A percentile compares a stretch with the other conserved stretches of the same genome.
These are phyloP conservation scores for Aphis craccivora DNA, from an alignment of 1,140 invertebrate species.

Conservation along the genomic window DNA sequence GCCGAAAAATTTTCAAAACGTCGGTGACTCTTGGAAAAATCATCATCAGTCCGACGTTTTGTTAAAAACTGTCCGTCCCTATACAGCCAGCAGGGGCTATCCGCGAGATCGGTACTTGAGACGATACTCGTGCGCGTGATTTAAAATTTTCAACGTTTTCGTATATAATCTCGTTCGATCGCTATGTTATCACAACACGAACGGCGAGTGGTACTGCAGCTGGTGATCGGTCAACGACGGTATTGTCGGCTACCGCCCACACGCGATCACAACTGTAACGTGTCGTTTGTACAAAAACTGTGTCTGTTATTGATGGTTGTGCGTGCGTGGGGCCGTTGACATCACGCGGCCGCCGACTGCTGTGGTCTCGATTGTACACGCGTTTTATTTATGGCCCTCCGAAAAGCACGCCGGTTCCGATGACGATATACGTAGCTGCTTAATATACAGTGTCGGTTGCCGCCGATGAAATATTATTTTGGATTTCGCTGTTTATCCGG, in stretches of 20 bases:
- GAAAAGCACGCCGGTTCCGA: not conserved
- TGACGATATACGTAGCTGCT: too few species aligned
- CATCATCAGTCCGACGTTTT: too few species aligned
- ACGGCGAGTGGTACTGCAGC: not conserved
- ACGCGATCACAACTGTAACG: not conserved
- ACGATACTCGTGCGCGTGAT: too few species aligned
- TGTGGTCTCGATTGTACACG: not conserved
- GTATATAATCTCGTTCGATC: not conserved
- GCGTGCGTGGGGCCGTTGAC: not conserved
- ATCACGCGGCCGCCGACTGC: not conserved
- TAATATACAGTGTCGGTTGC: not conserved
- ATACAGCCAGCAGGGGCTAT: too few species aligned
- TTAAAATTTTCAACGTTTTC: not conserved
- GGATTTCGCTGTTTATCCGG: not conserved
- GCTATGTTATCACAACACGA: not conserved
- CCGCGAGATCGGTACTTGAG: too few species aligned
- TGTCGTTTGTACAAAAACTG: not conserved
- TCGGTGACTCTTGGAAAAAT: too few species aligned
- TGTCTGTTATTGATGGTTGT: not conserved
- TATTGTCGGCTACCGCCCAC: slow-evolving; percentile 11
- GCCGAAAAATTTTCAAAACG: too few species aligned
- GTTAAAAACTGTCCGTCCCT: too few species aligned
- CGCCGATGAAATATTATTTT: not conserved
- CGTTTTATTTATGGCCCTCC: not conserved
- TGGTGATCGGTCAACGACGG: slow-evolving; percentile 26